Percentiles rank a stretch among this genome's conserved stretches.
Conservation (phyloP, 2,113 vertebrate species). For the Pitta sordida region DNA sequence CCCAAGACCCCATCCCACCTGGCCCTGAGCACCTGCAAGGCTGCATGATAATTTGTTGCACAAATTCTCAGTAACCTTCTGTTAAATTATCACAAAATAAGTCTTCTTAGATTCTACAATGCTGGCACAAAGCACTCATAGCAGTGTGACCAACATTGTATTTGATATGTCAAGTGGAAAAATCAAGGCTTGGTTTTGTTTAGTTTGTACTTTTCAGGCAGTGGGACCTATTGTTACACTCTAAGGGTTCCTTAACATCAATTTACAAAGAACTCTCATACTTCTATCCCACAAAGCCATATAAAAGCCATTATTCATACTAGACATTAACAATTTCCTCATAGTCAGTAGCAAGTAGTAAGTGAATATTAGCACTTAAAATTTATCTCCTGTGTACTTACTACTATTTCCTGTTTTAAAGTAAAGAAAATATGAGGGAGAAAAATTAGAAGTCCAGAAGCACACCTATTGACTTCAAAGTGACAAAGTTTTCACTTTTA, state of each 20-base stretch:
- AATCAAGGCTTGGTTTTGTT: background rate
- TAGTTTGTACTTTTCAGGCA: background rate
- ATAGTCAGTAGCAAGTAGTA: background rate
- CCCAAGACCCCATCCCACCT: background rate
- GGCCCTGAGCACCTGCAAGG: background rate
- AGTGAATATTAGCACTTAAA: background rate
- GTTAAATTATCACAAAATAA: background rate
- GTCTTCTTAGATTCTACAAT: background rate
- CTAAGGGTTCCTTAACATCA: background rate
- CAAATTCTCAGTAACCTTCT: background rate
- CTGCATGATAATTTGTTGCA: background rate
- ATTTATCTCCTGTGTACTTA: background rate
- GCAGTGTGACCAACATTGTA: background rate
- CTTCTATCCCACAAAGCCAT: background rate
- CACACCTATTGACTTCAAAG: background rate
- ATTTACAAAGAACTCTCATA: background rate
- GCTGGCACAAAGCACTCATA: background rate
- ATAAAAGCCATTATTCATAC: background rate
- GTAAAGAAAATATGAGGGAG: background rate
- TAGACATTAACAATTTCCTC: background rate
- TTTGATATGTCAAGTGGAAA: constrained; percentile 43
- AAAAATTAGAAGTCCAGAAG: background rate
- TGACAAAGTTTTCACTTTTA: background rate
- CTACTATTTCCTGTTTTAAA: background rate
- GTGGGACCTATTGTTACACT: background rate